Base-by-base conservation (phyloP, 2,113 vertebrate species). In the Melanostigma gelatinosum region DNA sequence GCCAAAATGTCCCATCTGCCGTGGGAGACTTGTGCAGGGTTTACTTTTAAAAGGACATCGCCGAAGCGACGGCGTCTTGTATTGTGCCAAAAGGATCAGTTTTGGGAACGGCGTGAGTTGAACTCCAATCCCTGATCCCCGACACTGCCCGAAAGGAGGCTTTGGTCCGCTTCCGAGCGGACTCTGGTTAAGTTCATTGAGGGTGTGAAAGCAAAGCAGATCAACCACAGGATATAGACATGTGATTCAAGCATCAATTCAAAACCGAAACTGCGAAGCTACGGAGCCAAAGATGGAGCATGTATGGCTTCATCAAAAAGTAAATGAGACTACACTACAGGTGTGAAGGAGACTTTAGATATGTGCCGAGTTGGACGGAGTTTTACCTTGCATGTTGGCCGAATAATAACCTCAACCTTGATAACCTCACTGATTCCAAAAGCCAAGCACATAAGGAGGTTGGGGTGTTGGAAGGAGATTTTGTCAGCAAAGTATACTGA, bases 1-100 rank as follows among this genome's bases (percentile, higher is more conserved):
- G 44, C 68, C 69, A 67, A 46, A 72, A 15, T 27, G 12, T 29
- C 52, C 74, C 81, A 78, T 77, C 75, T 83, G 75, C 27, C 44
- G 15, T 3, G 27, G 40, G 66, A 48, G 9, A 32, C 13, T 15
- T 38, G 18, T 44, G 24, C 67, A 12, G 36, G 44, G 44, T 27
- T 42, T 29, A 7, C 42, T 71, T 40, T 69, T 13, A 10, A 32
- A 36, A 36, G 2, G 27, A 70, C 38, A 15, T 16, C 8, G 54
- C 38, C 36, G 46, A 24, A 0, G n/a, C 46, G 2, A 1, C 8
- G 8, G 7, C 44, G 11, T 3, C 15, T 8, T 8, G 3, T 1
- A 15, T 8, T 29, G 22, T 29, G n/a, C 48, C 13, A 9, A 48
- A 38, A 34, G 57, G 57, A 29, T 60, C 29, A 1, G 12, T 58